Evolutionary conservation across 30 jellyfish, hydroid and myxozoan genomes (phyloP), one percentile per base, ranked within the genome.

Genomic region (Hydra vulgaris): DNA sequence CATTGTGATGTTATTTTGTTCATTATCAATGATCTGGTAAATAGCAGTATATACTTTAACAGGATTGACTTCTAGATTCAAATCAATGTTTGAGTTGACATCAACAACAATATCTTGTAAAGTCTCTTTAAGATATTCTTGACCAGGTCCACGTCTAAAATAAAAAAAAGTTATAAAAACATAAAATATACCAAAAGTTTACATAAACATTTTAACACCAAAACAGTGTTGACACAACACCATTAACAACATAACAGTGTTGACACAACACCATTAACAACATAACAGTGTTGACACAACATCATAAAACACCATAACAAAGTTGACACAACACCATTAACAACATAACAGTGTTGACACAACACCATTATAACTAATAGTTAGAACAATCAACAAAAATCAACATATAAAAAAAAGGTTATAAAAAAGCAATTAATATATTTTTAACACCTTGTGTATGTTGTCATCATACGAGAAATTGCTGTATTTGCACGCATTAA

Each of bases 91-190:
- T 17, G 83, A 76, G 21, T 90, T 71, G 15, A 87, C 71, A 7
- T 91, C 95, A 68, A 83, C 87, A 17, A 91, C 94, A 53, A 91
- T 79, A 0, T 87, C 78, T 23, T 94, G 96, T 17, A 91, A 81
- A 21, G 98, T 91, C 7, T 86, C 94, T 68, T 91, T 86, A 66
- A 91, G 76, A 56, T 91, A 91, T 71, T 91, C 96, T 56, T 87
- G 96, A 1, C 98, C 98, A 7, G 96, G 98, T n/a, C 98, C 98
- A 27, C 98, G 95, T 86, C 98, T 91, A 77, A 27, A 56, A 75
- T 17, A 21, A 74, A 74, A 21, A 25, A 40, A 40, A 40, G 61
- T 40, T 40, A 12, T 40, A 40, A n/a, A n/a, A n/a, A n/a, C n/a
- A 18, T 53, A 70, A 1, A 77, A 53, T 52, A 40, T 40, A 77